Conservation (phyloP, 2,113 vertebrate genomes). For the Pedetes capensis region DNA sequence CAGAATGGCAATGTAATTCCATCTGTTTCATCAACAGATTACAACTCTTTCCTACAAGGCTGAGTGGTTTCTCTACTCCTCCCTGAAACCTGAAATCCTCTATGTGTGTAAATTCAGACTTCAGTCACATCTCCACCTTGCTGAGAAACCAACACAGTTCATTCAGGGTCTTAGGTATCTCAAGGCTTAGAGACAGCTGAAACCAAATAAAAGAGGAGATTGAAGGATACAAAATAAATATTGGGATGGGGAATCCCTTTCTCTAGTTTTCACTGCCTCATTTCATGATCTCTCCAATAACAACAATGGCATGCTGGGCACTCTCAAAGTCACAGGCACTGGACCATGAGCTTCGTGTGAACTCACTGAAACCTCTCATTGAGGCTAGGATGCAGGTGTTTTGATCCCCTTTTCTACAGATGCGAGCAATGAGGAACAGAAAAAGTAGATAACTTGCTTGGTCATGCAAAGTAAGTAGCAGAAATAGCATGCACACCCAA, state of each 20-base stretch:
- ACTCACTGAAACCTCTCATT: neutral
- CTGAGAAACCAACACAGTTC: neutral
- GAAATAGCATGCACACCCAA: neutral
- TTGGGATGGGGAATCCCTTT: neutral
- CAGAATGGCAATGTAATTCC: constrained; percentile 11
- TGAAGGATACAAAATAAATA: neutral
- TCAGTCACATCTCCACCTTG: neutral
- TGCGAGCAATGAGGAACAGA: neutral
- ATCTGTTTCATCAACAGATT: constrained; percentile 27
- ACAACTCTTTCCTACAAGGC: neutral
- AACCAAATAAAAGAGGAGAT: neutral
- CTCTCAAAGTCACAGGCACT: fast-evolving
- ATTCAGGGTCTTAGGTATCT: neutral
- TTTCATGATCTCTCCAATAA: neutral
- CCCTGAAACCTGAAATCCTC: neutral
- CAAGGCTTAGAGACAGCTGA: neutral
- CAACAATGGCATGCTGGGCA: too few species aligned
- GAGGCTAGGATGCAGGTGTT: fast-evolving
- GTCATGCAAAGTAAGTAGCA: neutral
- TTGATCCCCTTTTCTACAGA: neutral
- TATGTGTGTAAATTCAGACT: neutral
- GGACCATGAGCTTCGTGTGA: neutral
- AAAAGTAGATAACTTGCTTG: neutral
- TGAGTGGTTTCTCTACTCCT: neutral
- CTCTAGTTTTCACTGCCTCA: neutral